Evolutionary conservation across 2,113 vertebrate species (phyloP).

Genomic region (Rhinichthys klamathensis): DNA sequence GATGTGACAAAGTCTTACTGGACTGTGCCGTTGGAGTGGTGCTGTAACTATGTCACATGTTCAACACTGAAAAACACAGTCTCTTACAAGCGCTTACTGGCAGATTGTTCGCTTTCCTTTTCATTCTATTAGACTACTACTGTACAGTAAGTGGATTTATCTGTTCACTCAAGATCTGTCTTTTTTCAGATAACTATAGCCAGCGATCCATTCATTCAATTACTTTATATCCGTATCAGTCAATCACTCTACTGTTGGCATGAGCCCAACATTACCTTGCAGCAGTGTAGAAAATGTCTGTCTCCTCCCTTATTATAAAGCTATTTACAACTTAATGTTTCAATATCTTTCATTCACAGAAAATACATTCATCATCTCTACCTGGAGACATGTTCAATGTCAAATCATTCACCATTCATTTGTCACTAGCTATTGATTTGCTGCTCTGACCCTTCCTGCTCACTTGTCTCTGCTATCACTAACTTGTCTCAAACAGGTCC

Average conservation of each 20-base stretch:
- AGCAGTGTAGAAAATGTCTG: background rate
- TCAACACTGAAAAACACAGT: conserved; percentile 11
- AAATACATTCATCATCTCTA: background rate
- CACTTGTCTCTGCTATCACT: background rate
- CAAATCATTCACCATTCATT: conserved; percentile 26
- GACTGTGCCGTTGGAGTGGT: conserved; percentile 12
- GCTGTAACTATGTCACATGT: conserved; percentile 19
- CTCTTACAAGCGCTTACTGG: background rate
- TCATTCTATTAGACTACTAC: background rate
- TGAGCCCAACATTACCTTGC: conserved; percentile 1
- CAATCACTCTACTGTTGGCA: conserved; percentile 19
- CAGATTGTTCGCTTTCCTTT: background rate
- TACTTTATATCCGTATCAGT: conserved; percentile 7
- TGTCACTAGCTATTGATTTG: conserved; percentile 41
- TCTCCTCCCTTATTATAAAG: conserved; percentile 11
- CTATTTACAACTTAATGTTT: background rate
- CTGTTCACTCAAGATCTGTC: conserved; percentile 3
- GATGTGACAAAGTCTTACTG: conserved; percentile 5
- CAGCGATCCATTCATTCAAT: conserved; percentile 24
- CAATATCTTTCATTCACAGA: conserved; percentile 16
- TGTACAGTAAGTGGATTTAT: conserved; percentile 2
- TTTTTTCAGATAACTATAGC: conserved; percentile 12
- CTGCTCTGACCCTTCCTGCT: background rate
- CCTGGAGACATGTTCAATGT: background rate
- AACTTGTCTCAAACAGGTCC: background rate